Evolutionary conservation across 1,140 invertebrate species (phyloP), one percentile per base, ranked within the genome.

Genomic region (Drosophila fuyamai): DNA sequence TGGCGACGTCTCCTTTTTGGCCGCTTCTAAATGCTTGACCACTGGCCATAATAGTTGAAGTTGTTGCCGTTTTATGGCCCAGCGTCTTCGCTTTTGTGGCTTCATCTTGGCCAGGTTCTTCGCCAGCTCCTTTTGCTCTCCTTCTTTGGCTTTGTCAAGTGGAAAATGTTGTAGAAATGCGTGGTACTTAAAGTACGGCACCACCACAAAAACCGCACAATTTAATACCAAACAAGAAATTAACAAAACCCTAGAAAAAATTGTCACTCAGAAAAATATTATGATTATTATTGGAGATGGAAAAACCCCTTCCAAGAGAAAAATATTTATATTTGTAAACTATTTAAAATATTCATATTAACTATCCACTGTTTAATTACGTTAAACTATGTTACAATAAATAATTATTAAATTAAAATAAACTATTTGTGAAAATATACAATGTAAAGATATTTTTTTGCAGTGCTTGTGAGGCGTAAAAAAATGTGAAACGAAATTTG

Each of bases 171-270:
- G 85, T 71, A 89, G 78, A 80, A 77, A 83, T 81, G 67, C 65
- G 71, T 79, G 73, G 77, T 81, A 68, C 82, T 79, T 86, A 86
- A 86, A 81, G 76, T 62, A 80, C 68, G 50, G 61, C 80, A 88
- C 63, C 66, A 74, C 84, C 83, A 43, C 83, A 89, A 78, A 85
- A 89, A 89, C 84, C 84, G 46, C 84, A 89, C 85, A 89, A 89
- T 89, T 89, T 84, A 89, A 89, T 89, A 89, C 74, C 77, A 61
- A 84, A 68, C 48, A 70, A 78, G 59, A 29, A 75, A 78, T 65
- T 68, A 73, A 67, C 29, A 57, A 48, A 55, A 16, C 38, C 3
- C 35, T 6, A 9, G 46, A 66, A 56, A 50, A 59, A 38, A 35
- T 27, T 12, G 23, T n/a, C 18, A 47, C 41, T 44, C 13, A 1